Evolutionary conservation across 2,888 invertebrate genomes (phyloP).

Genomic region (Drosophila cyrtoloma): DNA sequence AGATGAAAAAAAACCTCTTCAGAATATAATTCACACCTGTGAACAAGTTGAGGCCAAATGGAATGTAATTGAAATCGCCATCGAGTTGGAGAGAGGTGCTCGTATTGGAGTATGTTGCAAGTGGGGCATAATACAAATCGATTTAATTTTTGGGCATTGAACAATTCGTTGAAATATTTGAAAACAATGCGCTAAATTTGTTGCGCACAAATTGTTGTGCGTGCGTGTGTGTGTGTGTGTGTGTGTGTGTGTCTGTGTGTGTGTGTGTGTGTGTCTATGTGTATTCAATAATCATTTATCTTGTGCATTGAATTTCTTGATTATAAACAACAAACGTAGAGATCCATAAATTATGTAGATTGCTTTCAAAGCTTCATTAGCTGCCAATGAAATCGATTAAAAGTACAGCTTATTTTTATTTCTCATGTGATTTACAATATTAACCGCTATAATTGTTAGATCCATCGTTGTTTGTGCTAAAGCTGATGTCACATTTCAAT

Average conservation of each 20-base stretch:
- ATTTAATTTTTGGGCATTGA: conserved; percentile 55
- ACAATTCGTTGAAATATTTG: conserved; percentile 64
- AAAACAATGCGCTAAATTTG: conserved; percentile 76
- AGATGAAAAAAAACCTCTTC: conserved; percentile 27
- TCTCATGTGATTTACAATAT: not conserved
- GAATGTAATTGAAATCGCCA: conserved; percentile 68
- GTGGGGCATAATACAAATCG: conserved; percentile 56
- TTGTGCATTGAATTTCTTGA: conserved; percentile 62
- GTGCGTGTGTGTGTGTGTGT: not conserved
- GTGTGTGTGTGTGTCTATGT: conserved; percentile 5
- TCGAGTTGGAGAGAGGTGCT: conserved; percentile 3
- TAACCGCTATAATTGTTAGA: not conserved
- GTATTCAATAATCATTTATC: conserved; percentile 76
- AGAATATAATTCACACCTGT: conserved; percentile 73
- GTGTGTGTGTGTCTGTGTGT: conserved; percentile 3
- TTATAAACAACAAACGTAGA: conserved; percentile 58
- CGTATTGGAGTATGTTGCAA: conserved; percentile 35
- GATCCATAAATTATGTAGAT: conserved; percentile 60
- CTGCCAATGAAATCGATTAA: conserved; percentile 14
- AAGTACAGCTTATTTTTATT: conserved; percentile 1
- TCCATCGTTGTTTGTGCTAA: not conserved
- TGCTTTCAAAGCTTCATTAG: conserved; percentile 52
- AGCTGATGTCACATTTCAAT: conserved; percentile 9
- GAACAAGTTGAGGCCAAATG: conserved; percentile 62
- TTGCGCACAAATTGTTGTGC: conserved; percentile 64